A percentile compares a stretch with the other conserved stretches of the same genome.
phyloP scores from a whole-genome alignment of 2,797 vertebrate species.

The Spondyliosoma cantharus region DNA sequence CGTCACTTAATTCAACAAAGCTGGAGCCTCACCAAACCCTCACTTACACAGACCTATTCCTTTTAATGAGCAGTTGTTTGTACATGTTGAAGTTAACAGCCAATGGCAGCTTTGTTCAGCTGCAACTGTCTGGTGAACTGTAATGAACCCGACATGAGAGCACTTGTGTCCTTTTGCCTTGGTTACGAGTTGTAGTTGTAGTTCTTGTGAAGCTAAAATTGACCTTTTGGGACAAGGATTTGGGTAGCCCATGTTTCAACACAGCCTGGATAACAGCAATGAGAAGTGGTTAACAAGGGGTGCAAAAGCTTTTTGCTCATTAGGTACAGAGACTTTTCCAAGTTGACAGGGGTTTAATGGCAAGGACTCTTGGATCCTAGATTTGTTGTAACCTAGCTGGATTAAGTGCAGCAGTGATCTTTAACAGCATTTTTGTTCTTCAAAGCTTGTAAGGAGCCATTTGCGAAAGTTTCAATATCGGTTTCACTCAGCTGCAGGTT shows the following conservation, averaged over 20 bases:
- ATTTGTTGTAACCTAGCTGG: slow-evolving; percentile 27
- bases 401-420: slow-evolving; percentile 11
- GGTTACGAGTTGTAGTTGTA: slow-evolving; percentile 5
- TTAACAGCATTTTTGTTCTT: slow-evolving; percentile 8
- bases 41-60: background rate
- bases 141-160: background rate
- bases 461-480: slow-evolving; percentile 4
- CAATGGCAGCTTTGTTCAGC: background rate
- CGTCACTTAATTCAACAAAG: slow-evolving; percentile 39
- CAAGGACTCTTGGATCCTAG: slow-evolving; percentile 10
- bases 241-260: slow-evolving; percentile 1
- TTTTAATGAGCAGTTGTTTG: slow-evolving; percentile 25
- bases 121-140: background rate
- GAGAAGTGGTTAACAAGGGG: slow-evolving; percentile 29
- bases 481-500: slow-evolving; percentile 28
- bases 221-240: background rate
- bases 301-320: slow-evolving; percentile 24
- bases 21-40: slow-evolving; percentile 18
- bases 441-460: slow-evolving; percentile 9
- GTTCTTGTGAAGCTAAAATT: slow-evolving; percentile 12
- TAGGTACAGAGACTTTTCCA: background rate
- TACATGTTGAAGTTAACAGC: background rate
- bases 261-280: slow-evolving; percentile 8
- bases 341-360: slow-evolving; percentile 36
- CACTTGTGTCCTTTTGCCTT: background rate